These are phyloP conservation scores for Rhysida immarginata DNA, from an alignment of 1,140 invertebrate species.

Conservation along the genomic window DNA sequence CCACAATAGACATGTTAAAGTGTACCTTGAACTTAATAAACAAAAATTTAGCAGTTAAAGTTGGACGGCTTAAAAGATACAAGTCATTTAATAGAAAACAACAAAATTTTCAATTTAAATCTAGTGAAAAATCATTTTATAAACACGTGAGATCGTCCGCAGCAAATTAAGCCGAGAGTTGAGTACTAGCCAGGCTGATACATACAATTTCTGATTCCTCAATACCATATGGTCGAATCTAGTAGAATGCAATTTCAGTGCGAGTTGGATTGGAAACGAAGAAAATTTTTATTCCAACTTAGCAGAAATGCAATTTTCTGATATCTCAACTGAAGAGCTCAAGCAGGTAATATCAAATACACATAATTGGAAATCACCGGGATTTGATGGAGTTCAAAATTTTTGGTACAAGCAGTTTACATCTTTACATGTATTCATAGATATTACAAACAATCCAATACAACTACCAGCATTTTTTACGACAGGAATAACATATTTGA, in stretches of 20 bases:
- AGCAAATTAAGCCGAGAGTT: neutral
- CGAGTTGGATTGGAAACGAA: neutral
- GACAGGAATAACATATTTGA: neutral
- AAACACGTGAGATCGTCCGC: neutral
- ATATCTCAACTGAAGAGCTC: neutral
- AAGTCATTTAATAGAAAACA: neutral
- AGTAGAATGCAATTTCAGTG: neutral
- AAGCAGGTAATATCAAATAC: neutral
- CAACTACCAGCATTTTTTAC: neutral
- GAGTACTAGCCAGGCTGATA: neutral
- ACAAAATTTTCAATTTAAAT: neutral
- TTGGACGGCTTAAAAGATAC: too few relatives aligned
- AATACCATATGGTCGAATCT: neutral
- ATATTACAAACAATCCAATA: neutral
- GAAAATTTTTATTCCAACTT: neutral
- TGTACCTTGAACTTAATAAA: too few relatives aligned
- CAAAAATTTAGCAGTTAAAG: too few relatives aligned
- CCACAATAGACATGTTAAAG: too few relatives aligned
- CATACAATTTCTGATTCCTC: neutral
- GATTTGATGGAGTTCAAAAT: too few relatives aligned
- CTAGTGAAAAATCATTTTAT: neutral
- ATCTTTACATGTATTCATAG: neutral
- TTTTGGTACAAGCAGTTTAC: too few relatives aligned
- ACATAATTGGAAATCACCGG: neutral
- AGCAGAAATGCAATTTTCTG: neutral